phyloP scores from a whole-genome alignment of 64 coral and sea anemone species.

The Pocillopora verrucosa region DNA sequence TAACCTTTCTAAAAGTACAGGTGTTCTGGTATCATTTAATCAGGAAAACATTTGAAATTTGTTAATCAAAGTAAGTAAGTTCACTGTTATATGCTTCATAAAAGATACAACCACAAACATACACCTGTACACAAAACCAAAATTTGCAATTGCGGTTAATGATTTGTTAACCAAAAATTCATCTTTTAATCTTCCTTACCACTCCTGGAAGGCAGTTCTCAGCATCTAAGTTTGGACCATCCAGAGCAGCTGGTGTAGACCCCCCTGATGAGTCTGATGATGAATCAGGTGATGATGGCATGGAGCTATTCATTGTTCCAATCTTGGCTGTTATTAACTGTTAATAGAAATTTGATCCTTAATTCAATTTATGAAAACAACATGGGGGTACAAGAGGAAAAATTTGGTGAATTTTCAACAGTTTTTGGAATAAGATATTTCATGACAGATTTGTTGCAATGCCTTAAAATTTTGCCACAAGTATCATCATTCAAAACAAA shows the following conservation, averaged over 20 bases:
- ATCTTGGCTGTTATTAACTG: constrained; percentile 98
- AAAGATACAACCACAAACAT: no score
- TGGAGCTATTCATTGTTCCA: constrained; percentile 82
- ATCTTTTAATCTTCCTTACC: constrained; percentile 50
- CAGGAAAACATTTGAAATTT: no score
- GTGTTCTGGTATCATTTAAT: no score
- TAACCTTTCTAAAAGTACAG: no score
- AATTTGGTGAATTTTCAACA: background rate
- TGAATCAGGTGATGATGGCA: constrained; percentile 98
- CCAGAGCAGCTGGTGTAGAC: constrained; percentile 77
- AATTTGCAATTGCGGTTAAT: background rate
- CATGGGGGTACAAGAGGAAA: background rate
- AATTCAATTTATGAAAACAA: background rate
- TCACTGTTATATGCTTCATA: no score
- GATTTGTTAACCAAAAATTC: no score
- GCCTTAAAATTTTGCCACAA: no score
- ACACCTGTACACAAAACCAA: background rate
- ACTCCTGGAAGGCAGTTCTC: constrained; percentile 95
- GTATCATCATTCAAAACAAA: no score
- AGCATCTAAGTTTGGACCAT: constrained; percentile 95
- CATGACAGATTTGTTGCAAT: no score
- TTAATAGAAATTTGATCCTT: background rate
- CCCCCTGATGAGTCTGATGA: constrained; percentile 94
- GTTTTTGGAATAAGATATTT: no score
- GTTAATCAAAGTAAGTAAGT: no score